Conservation (phyloP, 2,113 vertebrate genomes). For the Grantiella picta region DNA sequence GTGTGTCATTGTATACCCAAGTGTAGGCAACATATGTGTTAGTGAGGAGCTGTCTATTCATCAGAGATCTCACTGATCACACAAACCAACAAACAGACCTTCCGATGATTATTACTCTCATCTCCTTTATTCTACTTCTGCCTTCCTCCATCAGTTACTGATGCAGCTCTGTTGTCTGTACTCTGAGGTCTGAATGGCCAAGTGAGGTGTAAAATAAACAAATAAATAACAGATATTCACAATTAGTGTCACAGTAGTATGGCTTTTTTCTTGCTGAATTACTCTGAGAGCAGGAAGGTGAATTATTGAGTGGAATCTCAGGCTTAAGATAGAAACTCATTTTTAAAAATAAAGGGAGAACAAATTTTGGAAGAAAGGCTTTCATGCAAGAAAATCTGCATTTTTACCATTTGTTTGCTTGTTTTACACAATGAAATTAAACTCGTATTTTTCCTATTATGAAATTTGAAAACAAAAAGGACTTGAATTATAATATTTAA, state of each 20-base stretch:
- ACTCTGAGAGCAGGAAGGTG: not conserved
- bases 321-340: not conserved
- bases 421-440: not conserved
- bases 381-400: not conserved
- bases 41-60: not conserved
- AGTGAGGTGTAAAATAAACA: not conserved
- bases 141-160: not conserved
- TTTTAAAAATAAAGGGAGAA: not conserved
- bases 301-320: not conserved
- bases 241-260: not conserved
- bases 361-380: not conserved
- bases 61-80: not conserved
- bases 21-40: not conserved
- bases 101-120: not conserved
- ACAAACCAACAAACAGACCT: not conserved
- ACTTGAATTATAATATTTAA: not conserved
- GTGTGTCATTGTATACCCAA: not conserved
- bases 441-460: not conserved
- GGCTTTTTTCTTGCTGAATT: not conserved
- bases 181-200: not conserved
- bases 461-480: not conserved
- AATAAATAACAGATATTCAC: not conserved
- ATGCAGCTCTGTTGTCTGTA: not conserved
- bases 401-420: not conserved
- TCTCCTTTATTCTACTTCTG: not conserved